These are phyloP conservation scores for Listronotus oregonensis DNA, from an alignment of 1,140 invertebrate species.

Conservation along the genomic window DNA sequence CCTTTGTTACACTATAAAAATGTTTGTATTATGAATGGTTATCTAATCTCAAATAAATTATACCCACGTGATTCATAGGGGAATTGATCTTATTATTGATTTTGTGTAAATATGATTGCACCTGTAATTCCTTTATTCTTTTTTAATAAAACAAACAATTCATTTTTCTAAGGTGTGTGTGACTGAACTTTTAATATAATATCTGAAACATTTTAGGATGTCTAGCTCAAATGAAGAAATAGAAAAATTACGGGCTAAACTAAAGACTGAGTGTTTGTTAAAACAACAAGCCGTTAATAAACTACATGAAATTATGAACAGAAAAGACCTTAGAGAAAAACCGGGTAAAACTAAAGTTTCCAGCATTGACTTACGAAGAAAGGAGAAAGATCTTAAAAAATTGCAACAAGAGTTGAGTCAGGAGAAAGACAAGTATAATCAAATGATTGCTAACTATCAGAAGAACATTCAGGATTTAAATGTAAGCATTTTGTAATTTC, in stretches of 20 bases:
- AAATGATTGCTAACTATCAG: slow-evolving; percentile 81
- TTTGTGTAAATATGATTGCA: no score
- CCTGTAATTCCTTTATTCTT: no score
- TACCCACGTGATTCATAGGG: no score
- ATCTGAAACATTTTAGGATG: slow-evolving; percentile 45
- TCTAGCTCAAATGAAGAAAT: slow-evolving; percentile 76
- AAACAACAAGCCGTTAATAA: slow-evolving; percentile 96
- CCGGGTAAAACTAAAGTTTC: slow-evolving; percentile 75
- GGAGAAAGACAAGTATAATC: slow-evolving; percentile 91
- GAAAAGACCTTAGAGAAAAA: slow-evolving; percentile 73
- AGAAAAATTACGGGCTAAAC: slow-evolving; percentile 81
- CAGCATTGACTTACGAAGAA: slow-evolving; percentile 79
- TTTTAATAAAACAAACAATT: no score
- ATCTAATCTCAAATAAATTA: no score
- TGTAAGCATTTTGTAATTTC: slow-evolving; percentile 53
- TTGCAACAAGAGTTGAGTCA: slow-evolving; percentile 94
- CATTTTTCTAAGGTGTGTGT: no score
- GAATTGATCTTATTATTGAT: no score
- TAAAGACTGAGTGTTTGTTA: slow-evolving; percentile 86
- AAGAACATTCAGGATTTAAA: slow-evolving; percentile 88
- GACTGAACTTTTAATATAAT: no score
- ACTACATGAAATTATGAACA: slow-evolving; percentile 94
- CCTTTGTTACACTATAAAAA: no score
- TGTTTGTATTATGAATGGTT: no score
- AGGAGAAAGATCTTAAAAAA: slow-evolving; percentile 94